Percentiles rank a stretch among this genome's conserved stretches.
Conservation (phyloP, 1,140 invertebrate species). For the Drosophila eugracilis region DNA sequence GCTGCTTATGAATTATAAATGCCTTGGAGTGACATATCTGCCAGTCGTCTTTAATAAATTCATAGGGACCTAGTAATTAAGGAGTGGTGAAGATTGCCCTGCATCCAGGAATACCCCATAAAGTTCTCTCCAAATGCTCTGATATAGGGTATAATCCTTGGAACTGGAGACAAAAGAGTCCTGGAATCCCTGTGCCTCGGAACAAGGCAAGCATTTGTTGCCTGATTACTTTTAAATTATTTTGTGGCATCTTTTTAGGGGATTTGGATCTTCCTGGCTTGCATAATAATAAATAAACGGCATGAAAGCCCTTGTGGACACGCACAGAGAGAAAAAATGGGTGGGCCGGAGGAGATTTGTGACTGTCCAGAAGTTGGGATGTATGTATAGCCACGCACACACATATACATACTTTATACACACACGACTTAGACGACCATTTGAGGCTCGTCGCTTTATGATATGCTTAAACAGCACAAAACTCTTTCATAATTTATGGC, state of each 20-base stretch:
- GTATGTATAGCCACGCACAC: not conserved
- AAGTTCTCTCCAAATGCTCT: constrained; percentile 30
- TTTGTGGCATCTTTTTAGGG: constrained; percentile 81
- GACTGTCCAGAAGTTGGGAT: constrained; percentile 1
- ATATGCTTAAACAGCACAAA: constrained; percentile 83
- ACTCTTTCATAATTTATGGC: constrained; percentile 84
- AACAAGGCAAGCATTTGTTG: constrained; percentile 81
- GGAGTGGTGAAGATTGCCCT: constrained; percentile 32
- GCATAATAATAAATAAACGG: constrained; percentile 79
- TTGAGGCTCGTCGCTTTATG: constrained; percentile 75
- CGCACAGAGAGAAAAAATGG: constrained; percentile 38
- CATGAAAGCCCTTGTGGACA: constrained; percentile 33
- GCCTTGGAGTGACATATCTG: constrained; percentile 48
- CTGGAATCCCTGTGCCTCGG: constrained; percentile 19
- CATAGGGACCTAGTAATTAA: constrained; percentile 74
- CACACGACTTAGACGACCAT: constrained; percentile 25
- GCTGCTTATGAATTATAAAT: constrained; percentile 77
- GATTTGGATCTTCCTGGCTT: constrained; percentile 48
- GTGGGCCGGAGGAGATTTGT: not conserved
- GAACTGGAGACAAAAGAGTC: constrained; percentile 26
- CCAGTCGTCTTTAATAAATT: constrained; percentile 73
- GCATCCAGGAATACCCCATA: constrained; percentile 28
- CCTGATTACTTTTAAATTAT: constrained; percentile 85
- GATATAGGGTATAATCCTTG: constrained; percentile 17
- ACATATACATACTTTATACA: not conserved